Evolutionary conservation across 2,797 vertebrate genomes (phyloP), one percentile per base, ranked within the genome.

Genomic region (Aplochiton taeniatus): DNA sequence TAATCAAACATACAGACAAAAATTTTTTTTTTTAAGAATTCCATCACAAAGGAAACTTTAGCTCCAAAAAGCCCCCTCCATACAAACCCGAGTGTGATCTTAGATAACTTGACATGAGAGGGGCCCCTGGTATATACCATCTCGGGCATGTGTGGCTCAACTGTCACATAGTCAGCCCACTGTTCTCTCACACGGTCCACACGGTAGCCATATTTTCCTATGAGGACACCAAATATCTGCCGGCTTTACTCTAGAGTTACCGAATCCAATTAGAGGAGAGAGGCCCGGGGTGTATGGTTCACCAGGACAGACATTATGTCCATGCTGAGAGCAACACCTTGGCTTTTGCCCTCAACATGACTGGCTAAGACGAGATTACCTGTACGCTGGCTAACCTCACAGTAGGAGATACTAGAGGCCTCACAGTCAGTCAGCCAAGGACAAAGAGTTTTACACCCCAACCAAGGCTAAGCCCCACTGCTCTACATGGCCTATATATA

Each of bases 391-490:
- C 5, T 49, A 49, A 61, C 19, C 46, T 16, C 6, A 31, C 31
- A 31, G 17, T 46, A 42, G 54, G 44, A 47, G n/a, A 19, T n/a
- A 10, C 12, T 66, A 13, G 45, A 44, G 18, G 49, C 1, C 48
- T 42, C 16, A 43, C 11, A 18, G 49, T 10, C 45, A 0, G 3
- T 20, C 16, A 46, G 6, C 20, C 54, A 56, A 12, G 58, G 49
- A 60, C 43, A 54, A 48, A 69, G 53, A 60, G 45, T 41, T 11
- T 43, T 44, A 18, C 56, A 59, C 11, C 17, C 12, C 18, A 19
- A 18, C 19, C 63, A 19, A 49, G 42, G 11, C 14, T 41, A 12
- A 19, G 12, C 11, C 17, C 14, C 50, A 13, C 19, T 54, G 16
- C 42, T 4, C 6, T 45, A 3, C 46, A 20, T 4, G 14, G 61